These are phyloP conservation scores for Toxotes jaculatrix DNA, from an alignment of 2,113 vertebrate species.

Conservation along the genomic window DNA sequence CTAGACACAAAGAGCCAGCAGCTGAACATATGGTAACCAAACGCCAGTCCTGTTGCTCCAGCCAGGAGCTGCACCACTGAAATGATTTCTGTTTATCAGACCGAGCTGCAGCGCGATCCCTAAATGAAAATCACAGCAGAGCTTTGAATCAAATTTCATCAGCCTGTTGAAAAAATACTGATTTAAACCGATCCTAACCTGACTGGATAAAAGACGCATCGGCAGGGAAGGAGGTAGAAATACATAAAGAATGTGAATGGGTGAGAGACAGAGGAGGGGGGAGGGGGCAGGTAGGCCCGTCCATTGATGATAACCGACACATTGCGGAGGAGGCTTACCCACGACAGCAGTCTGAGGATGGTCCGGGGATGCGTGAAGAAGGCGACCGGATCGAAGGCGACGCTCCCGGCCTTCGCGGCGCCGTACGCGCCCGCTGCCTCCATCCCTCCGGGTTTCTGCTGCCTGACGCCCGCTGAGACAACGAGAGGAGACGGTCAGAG, in stretches of 20 bases:
- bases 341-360: conserved; percentile 77
- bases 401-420: conserved; percentile 73
- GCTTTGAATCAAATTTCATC: neutral
- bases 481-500: conserved; percentile 47
- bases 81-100: neutral
- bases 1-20: conserved; percentile 65
- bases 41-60: conserved; percentile 9
- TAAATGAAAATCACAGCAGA: neutral
- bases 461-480: conserved; percentile 46
- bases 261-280: neutral
- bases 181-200: neutral
- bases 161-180: neutral
- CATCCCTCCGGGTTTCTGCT: conserved; percentile 68
- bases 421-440: conserved; percentile 73
- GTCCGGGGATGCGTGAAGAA: conserved; percentile 82
- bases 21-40: conserved; percentile 30
- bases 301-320: conserved; percentile 22
- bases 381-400: conserved; percentile 77
- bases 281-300: conserved; percentile 57
- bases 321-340: conserved; percentile 70
- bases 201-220: neutral
- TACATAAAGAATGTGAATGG: conserved; percentile 13
- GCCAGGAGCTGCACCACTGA: conserved; percentile 17
- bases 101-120: neutral
- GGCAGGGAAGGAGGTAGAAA: neutral